A percentile compares a stretch with the other conserved stretches of the same genome.
phyloP scores from a whole-genome alignment of 2,888 invertebrate genomes.

The Mantis religiosa region DNA sequence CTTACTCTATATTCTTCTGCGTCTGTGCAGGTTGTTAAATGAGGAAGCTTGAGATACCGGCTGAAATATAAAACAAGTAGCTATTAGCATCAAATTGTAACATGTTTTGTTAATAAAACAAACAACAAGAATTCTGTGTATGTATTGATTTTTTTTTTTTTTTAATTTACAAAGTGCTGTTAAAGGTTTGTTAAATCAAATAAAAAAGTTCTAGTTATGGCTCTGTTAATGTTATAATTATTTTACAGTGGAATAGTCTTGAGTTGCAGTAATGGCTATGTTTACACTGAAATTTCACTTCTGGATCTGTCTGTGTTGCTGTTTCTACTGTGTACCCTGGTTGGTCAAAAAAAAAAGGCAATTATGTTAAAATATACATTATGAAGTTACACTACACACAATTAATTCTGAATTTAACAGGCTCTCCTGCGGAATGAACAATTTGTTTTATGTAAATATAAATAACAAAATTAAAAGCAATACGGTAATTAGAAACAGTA shows the following conservation, averaged over 20 bases:
- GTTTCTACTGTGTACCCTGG: neutral
- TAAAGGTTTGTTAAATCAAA: neutral
- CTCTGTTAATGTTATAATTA: neutral
- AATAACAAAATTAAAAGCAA: too few species aligned
- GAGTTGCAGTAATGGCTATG: neutral
- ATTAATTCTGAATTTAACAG: too few species aligned
- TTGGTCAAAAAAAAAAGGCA: neutral
- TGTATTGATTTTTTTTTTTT: neutral
- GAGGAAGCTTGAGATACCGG: slow-evolving; percentile 5
- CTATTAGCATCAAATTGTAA: neutral
- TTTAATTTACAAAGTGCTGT: neutral
- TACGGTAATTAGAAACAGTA: too few species aligned
- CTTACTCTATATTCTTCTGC: neutral
- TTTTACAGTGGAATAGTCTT: neutral
- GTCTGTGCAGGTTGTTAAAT: neutral
- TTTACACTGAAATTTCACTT: neutral
- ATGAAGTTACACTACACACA: too few species aligned
- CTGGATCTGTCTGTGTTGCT: neutral
- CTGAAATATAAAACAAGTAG: neutral
- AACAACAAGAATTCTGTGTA: neutral
- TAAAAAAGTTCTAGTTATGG: neutral
- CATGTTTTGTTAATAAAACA: neutral
- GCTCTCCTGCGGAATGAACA: too few species aligned
- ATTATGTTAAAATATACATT: neutral
- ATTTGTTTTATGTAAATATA: too few species aligned